These are phyloP conservation scores for Eulemur macaco DNA, from an alignment of 2,113 vertebrate species.

Conservation along the genomic window DNA sequence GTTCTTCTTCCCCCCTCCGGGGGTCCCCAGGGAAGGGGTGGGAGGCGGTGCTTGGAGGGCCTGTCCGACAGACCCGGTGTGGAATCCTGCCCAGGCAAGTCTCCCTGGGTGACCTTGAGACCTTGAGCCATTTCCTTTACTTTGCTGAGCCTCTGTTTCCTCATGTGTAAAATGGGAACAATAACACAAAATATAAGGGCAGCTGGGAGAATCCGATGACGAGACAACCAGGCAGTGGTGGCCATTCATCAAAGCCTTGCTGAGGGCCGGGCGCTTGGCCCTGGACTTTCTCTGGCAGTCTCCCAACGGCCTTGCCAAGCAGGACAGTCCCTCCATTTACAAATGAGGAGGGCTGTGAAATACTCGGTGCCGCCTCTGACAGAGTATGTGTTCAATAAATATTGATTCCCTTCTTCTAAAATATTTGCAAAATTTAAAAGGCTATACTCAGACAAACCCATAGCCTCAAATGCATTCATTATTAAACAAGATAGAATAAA, in stretches of 20 bases:
- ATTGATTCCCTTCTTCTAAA: conserved; percentile 53
- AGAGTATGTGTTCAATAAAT: conserved; percentile 40
- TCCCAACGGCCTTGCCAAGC: not conserved
- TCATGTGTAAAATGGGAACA: not conserved
- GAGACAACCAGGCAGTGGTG: not conserved
- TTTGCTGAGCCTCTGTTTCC: not conserved
- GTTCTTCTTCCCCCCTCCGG: not conserved
- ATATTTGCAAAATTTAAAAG: conserved; percentile 57
- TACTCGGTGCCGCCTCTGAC: not conserved
- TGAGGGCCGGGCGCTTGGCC: accelerated
- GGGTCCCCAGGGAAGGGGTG: not conserved
- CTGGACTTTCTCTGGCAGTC: not conserved
- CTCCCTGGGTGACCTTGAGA: not conserved
- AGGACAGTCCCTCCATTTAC: not conserved
- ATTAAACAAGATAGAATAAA: conserved; percentile 58
- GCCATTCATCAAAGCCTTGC: not conserved
- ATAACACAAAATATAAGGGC: not conserved
- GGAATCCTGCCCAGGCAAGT: not conserved
- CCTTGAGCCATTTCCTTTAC: not conserved
- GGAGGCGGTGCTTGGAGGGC: not conserved
- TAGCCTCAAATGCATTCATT: not conserved
- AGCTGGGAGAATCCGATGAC: not conserved
- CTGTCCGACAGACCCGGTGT: not conserved
- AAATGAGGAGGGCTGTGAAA: conserved; percentile 14
- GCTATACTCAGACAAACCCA: conserved; percentile 34